phyloP scores from a whole-genome alignment of 2,113 vertebrate species.

The Dasyurus viverrinus region DNA sequence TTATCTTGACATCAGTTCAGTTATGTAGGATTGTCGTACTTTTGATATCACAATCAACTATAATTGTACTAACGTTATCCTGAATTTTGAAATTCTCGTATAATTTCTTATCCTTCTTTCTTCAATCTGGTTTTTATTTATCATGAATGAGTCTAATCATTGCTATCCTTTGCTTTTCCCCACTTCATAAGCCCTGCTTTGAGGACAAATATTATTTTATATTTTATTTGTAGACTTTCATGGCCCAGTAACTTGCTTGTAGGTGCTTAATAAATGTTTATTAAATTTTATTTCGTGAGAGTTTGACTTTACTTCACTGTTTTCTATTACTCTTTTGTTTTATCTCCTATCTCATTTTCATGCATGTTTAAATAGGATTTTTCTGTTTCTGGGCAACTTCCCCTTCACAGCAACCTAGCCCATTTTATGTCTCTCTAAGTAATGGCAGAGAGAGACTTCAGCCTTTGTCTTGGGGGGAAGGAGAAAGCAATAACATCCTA shows the following conservation, averaged over 20 bases:
- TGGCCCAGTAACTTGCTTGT: not conserved
- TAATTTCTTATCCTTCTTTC: not conserved
- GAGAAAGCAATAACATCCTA: not conserved
- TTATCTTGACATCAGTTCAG: not conserved
- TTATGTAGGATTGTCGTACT: not conserved
- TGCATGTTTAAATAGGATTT: not conserved
- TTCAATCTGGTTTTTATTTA: not conserved
- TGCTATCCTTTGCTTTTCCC: not conserved
- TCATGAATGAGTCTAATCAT: not conserved
- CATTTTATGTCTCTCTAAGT: not conserved
- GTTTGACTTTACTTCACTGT: not conserved
- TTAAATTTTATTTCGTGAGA: not conserved
- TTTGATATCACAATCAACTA: not conserved
- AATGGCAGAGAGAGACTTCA: not conserved
- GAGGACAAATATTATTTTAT: not conserved
- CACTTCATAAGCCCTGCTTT: not conserved
- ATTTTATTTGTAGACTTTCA: not conserved
- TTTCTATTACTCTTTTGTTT: not conserved
- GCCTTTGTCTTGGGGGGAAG: not conserved
- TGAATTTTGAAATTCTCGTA: not conserved
- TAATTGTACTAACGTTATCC: not conserved
- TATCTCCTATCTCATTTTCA: not conserved
- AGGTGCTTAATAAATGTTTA: not conserved
- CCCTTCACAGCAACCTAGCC: not conserved
- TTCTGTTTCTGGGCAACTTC: not conserved